Base-by-base conservation (phyloP, 2,797 vertebrate genomes). In the Sardinella longiceps region DNA sequence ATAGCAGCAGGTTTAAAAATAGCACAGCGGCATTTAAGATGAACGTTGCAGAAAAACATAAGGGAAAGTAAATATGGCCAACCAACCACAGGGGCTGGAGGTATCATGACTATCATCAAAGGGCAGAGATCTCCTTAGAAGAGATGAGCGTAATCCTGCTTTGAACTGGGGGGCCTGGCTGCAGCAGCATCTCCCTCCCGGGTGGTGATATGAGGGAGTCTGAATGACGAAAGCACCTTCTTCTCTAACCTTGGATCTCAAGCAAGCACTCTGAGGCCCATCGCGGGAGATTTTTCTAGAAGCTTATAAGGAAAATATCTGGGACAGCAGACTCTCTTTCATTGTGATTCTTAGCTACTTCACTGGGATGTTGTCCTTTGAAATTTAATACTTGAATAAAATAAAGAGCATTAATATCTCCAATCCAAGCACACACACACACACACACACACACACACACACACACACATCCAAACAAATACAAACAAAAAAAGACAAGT, bases 181-280 rank as follows among this genome's bases (percentile, higher is more conserved):
- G 70, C n/a, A n/a, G n/a, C n/a, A 23, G 70, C 37, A 2, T 43
- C 70, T 77, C 63, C 23, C 70, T 77, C 63, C 23, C 0, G 63
- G 28, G 37, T 77, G 15, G 33, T 20, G 33, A 43, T 39, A 23
- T 39, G 70, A 18, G 20, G 37, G 37, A 43, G 70, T 37, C 18
- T 0, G 33, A 77, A 43, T 77, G 70, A 23, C 70, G 3, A 74
- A 18, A 37, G 66, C 66, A 74, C 66, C 30, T 37, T 74, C 33
- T 74, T 74, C 70, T 77, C 15, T 23, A 77, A 77, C 63, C 63
- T 70, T 70, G 63, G 25, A 70, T 70, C 63, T 30, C 63, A 33
- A 70, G 63, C 63, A 37, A 11, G 63, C 12, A 33, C 63, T 66
- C 63, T 33, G 33, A 33, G 28, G 11, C 2, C 28, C 60, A 14